A percentile compares a stretch with the other conserved stretches of the same genome.
These are phyloP conservation scores for Macroramphosus scolopax DNA, from an alignment of 2,797 vertebrate genomes.

Conservation along the genomic window DNA sequence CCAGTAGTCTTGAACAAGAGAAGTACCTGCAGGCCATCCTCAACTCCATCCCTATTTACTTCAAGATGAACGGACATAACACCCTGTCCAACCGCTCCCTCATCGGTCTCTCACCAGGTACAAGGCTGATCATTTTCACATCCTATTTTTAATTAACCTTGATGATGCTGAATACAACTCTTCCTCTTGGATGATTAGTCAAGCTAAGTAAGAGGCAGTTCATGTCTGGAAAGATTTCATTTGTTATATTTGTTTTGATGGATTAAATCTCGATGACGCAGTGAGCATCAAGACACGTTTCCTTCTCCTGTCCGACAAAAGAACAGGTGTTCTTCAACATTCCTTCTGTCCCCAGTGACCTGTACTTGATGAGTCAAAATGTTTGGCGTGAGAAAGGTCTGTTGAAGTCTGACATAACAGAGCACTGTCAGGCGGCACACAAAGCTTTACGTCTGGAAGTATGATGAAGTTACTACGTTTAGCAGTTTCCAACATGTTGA, in stretches of 20 bases:
- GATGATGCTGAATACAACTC: not conserved
- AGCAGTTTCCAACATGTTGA: too few species aligned
- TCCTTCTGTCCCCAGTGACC: too few species aligned
- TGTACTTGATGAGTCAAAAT: constrained; percentile 2
- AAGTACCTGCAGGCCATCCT: constrained; percentile 96
- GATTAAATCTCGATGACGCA: constrained; percentile 2
- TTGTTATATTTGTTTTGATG: not conserved
- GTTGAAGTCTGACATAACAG: constrained; percentile 13
- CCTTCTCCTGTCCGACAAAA: not conserved
- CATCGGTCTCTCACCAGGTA: constrained; percentile 94
- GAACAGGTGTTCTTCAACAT: too few species aligned
- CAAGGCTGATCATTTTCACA: not conserved
- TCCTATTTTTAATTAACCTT: not conserved
- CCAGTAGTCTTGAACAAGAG: constrained; percentile 97
- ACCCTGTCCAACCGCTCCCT: constrained; percentile 87
- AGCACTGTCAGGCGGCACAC: constrained; percentile 6
- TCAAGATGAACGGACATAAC: constrained; percentile 86
- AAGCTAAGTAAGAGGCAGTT: not conserved
- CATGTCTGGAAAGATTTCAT: not conserved
- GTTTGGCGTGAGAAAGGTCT: constrained; percentile 24
- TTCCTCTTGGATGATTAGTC: not conserved
- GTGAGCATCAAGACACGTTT: not conserved
- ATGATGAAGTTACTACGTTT: too few species aligned
- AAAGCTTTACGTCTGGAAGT: too few species aligned
- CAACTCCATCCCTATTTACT: constrained; percentile 88